Base-by-base conservation (phyloP, 2,888 invertebrate genomes). In the Archaeoteleia sp. region DNA sequence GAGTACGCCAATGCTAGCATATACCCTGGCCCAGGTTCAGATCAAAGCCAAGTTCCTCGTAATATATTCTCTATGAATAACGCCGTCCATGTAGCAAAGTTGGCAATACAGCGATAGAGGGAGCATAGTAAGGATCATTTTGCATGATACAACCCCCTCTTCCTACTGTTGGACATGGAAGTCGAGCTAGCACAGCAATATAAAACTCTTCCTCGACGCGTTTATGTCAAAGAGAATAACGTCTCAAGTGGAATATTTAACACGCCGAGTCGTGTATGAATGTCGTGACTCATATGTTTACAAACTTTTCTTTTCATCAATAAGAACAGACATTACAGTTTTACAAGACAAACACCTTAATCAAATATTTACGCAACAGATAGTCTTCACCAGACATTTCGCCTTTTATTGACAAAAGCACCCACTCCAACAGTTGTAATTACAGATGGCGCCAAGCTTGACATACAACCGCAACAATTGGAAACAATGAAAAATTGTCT, bases 41-140 rank as follows among this genome's bases (percentile, higher is more conserved):
- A 84, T 82, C 82, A 82, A 83, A 84, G 83, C 76, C 70, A 67
- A 74, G 69, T 72, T 68, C 66, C 73, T 63, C 71, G 73, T 78
- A 78, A 79, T 78, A 70, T 79, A 83, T 83, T 82, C 82, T 77
- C 80, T 80, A 80, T 82, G 82, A 81, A 79, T 81, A 81, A 78
- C 74, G 69, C 68, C 66, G 70, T 57, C 53, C 62, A 39, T 60
- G 53, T 55, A 34, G 40, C 27, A 29, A 48, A 57, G 43, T 61
- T 53, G 51, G 46, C 29, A 42, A 60, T 7, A 35, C 13, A 2
- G 13, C 9, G 13, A 9, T 5, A 8, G 42, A 27, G 27, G n/a
- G 39, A 43, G 54, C n/a, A n/a, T n/a, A n/a, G n/a, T n/a, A n/a
- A 45, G 9, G 39, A 15, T 6, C 9, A 42, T 71, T 70, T 65